phyloP scores from a whole-genome alignment of 1,140 invertebrate species.

The Portunus trituberculatus region DNA sequence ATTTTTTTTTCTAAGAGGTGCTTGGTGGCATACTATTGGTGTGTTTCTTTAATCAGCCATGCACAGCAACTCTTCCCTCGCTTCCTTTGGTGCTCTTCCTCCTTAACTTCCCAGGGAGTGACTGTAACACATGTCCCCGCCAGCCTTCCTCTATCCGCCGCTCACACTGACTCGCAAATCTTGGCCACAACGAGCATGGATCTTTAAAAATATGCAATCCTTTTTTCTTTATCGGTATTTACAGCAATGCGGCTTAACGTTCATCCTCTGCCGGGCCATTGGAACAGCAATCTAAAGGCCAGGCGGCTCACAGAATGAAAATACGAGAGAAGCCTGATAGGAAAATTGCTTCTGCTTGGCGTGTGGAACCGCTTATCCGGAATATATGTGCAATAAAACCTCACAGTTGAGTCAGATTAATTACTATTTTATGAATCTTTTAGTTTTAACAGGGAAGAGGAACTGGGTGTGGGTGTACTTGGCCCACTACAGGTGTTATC shows the following conservation, averaged over 20 bases:
- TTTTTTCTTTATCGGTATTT: conserved; percentile 1
- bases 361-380: conserved; percentile 7
- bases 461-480: not conserved
- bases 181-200: not conserved
- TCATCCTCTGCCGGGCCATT: not conserved
- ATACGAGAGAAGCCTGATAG: not conserved
- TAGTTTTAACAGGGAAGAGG: not conserved
- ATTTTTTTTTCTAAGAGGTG: too few relatives aligned
- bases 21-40: too few relatives aligned
- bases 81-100: not conserved
- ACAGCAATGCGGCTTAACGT: conserved; percentile 10
- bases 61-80: too few relatives aligned
- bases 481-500: not conserved
- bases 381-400: conserved; percentile 15
- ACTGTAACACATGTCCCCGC: not conserved
- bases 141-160: not conserved
- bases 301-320: not conserved
- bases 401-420: not conserved
- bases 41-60: too few relatives aligned
- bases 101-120: not conserved
- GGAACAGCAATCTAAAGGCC: not conserved
- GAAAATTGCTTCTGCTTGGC: conserved; percentile 12
- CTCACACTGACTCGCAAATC: not conserved
- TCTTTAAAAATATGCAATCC: conserved; percentile 14
- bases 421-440: conserved; percentile 24